A percentile compares a stretch with the other conserved stretches of the same genome.
Conservation (phyloP, 2,113 vertebrate genomes). For the Nerophis ophidion region DNA sequence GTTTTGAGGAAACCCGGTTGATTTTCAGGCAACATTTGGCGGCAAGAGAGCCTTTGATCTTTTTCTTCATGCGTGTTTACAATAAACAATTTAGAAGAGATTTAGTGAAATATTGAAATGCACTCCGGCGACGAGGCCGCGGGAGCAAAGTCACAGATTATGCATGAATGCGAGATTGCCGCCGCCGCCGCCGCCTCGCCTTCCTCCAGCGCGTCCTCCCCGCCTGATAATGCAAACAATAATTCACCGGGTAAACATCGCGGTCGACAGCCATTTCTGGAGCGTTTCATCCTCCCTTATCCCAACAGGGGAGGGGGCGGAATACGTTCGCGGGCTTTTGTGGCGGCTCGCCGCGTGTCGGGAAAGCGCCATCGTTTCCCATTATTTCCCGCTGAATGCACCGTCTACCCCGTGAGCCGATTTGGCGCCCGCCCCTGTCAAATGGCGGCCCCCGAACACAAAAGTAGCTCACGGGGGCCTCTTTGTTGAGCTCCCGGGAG, state of each 20-base stretch:
- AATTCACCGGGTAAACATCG: slow-evolving; percentile 50
- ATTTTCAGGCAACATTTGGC: no score
- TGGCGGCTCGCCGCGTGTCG: slow-evolving; percentile 4
- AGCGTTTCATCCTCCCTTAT: slow-evolving; percentile 35
- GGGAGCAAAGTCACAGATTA: slow-evolving; percentile 30
- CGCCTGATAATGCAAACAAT: slow-evolving; percentile 44
- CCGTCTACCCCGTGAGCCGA: slow-evolving; percentile 33
- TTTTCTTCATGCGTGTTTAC: slow-evolving; percentile 16
- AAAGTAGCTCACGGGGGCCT: slow-evolving; percentile 29
- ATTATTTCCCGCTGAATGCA: slow-evolving; percentile 40
- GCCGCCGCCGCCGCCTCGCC: slow-evolving; percentile 29
- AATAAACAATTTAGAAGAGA: slow-evolving; percentile 18
- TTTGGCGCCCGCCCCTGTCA: slow-evolving; percentile 41
- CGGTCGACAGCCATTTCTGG: slow-evolving; percentile 48
- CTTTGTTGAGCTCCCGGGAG: slow-evolving; percentile 46
- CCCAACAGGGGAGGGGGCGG: slow-evolving; percentile 41
- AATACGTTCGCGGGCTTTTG: slow-evolving; percentile 33
- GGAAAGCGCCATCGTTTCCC: slow-evolving; percentile 26
- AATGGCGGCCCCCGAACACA: slow-evolving; percentile 23
- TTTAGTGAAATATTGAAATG: slow-evolving; percentile 26
- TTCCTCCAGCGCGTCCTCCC: slow-evolving; percentile 32
- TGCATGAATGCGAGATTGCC: slow-evolving; percentile 41
- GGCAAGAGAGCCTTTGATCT: no score
- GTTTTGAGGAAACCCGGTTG: no score
- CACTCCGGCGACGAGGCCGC: slow-evolving; percentile 4